Evolutionary conservation across 2,888 invertebrate genomes (phyloP).

Genomic region (Dryococelus australis): DNA sequence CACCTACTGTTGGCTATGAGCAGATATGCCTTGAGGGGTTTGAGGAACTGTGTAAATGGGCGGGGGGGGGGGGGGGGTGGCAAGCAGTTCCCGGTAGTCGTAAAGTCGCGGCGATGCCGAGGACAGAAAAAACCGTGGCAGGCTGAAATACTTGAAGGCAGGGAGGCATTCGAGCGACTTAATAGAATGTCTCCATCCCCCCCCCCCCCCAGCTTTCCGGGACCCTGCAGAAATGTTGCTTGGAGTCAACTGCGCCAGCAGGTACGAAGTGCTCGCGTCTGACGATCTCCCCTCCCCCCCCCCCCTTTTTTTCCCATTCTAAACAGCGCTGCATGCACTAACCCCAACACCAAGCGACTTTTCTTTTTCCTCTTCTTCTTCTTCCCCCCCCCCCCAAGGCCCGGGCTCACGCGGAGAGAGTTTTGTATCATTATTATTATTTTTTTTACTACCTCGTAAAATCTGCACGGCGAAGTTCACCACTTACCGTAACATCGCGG

Average conservation of each 20-base stretch:
- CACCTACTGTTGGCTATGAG: not conserved
- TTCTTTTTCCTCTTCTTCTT: not conserved
- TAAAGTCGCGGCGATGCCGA: not conserved
- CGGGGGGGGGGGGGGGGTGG: not conserved
- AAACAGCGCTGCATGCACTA: not conserved
- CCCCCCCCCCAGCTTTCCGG: not conserved
- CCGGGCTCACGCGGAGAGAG: not conserved
- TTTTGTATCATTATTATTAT: conserved; percentile 16
- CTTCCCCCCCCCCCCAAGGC: not conserved
- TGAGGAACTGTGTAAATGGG: too few relatives aligned
- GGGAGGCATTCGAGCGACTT: conserved; percentile 7
- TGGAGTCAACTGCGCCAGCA: not conserved
- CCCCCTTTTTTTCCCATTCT: too few relatives aligned
- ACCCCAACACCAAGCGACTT: not conserved
- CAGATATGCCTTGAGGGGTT: not conserved
- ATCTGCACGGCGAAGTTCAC: not conserved
- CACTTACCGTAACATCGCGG: not conserved
- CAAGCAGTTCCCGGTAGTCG: not conserved
- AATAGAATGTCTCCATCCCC: not conserved
- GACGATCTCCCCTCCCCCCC: too few relatives aligned
- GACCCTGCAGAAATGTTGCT: not conserved
- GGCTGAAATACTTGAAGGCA: too few relatives aligned
- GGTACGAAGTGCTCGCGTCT: not conserved
- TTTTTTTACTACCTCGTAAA: not conserved
- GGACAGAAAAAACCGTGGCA: not conserved